These are phyloP conservation scores for Dorcus parallelipipedus DNA, from an alignment of 2,888 invertebrate species.

Conservation along the genomic window DNA sequence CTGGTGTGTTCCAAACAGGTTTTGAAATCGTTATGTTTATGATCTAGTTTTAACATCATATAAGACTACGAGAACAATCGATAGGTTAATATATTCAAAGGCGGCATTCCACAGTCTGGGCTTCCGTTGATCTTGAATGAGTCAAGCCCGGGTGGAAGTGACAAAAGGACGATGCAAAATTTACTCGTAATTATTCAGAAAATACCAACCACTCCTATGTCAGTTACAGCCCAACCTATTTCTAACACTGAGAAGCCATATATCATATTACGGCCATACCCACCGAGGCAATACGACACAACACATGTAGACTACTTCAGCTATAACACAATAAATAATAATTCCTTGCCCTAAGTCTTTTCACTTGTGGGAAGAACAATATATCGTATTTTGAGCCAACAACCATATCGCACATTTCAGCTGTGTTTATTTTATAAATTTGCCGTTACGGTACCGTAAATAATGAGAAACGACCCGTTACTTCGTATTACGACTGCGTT, in stretches of 20 bases:
- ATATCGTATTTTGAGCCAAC: slow-evolving; percentile 25
- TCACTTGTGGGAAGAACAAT: slow-evolving; percentile 27
- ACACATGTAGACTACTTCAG: slow-evolving; percentile 22
- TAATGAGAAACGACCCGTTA: background rate
- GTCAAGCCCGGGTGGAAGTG: slow-evolving; percentile 11
- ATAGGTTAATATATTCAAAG: too few species aligned
- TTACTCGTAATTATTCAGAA: slow-evolving; percentile 27
- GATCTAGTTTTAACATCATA: too few species aligned
- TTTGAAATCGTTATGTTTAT: too few species aligned
- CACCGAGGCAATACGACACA: slow-evolving; percentile 32
- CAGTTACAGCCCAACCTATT: slow-evolving; percentile 25
- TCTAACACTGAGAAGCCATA: slow-evolving; percentile 29
- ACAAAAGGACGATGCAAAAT: background rate
- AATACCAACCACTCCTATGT: slow-evolving; percentile 33
- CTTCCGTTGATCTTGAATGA: slow-evolving; percentile 21
- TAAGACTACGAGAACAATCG: too few species aligned
- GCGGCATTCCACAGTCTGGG: slow-evolving; percentile 8
- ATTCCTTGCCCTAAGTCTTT: slow-evolving; percentile 5
- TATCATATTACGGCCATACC: slow-evolving; percentile 37
- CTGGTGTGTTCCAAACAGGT: too few species aligned
- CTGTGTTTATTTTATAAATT: slow-evolving; percentile 1
- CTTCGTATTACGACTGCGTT: background rate
- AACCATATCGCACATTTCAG: background rate
- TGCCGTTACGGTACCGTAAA: background rate
- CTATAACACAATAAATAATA: slow-evolving; percentile 26